These are phyloP conservation scores for Xyrichtys novacula DNA, from an alignment of 2,797 vertebrate species.

Conservation along the genomic window DNA sequence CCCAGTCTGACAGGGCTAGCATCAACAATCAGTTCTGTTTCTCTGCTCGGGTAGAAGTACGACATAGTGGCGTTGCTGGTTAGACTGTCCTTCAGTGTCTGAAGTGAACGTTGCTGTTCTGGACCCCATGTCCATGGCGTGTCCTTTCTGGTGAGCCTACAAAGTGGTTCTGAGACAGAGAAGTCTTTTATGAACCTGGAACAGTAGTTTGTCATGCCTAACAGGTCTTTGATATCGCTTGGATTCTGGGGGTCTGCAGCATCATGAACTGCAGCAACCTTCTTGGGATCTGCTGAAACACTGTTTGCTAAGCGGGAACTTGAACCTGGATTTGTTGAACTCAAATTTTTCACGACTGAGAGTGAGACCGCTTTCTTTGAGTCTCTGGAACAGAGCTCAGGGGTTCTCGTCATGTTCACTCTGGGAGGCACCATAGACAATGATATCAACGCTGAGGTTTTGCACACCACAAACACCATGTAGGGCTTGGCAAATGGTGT, in stretches of 20 bases:
- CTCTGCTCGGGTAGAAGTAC: constrained; percentile 33
- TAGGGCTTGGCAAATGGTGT: constrained; percentile 25
- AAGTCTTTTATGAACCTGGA: constrained; percentile 28
- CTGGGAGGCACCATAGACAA: constrained; percentile 2
- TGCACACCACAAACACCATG: constrained; percentile 30
- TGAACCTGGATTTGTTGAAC: constrained; percentile 23
- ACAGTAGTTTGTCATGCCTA: background rate
- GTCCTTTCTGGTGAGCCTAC: constrained; percentile 28
- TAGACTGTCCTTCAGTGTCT: constrained; percentile 10
- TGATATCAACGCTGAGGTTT: constrained; percentile 54
- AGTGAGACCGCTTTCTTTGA: constrained; percentile 27
- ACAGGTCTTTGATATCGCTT: constrained; percentile 9
- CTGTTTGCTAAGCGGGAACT: constrained; percentile 42
- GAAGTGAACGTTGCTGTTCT: constrained; percentile 14
- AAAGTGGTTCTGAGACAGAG: constrained; percentile 35
- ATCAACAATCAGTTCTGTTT: constrained; percentile 43
- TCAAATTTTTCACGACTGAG: constrained; percentile 35
- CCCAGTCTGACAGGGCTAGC: constrained; percentile 28
- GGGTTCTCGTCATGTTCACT: constrained; percentile 29
- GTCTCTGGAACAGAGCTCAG: constrained; percentile 23
- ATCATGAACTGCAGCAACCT: background rate
- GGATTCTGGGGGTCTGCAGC: background rate
- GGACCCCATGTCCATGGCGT: constrained; percentile 17
- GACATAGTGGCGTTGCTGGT: constrained; percentile 34
- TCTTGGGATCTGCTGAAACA: constrained; percentile 32